Percentiles rank a stretch among this genome's conserved stretches.
These are phyloP conservation scores for Drosophila parthenogenetica DNA, from an alignment of 2,888 invertebrate genomes.

Conservation along the genomic window DNA sequence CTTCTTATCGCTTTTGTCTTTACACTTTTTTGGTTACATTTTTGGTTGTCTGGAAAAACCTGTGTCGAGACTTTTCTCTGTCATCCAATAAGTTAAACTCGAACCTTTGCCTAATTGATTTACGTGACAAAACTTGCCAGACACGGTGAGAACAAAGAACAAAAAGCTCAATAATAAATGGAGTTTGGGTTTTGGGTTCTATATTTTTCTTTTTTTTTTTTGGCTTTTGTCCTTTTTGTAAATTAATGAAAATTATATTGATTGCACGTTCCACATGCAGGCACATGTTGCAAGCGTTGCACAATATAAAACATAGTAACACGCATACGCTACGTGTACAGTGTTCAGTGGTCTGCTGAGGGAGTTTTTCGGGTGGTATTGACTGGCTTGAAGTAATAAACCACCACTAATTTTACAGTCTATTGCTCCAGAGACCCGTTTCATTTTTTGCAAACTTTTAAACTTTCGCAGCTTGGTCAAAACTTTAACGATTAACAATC, in stretches of 20 bases:
- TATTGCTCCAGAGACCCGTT: too few species aligned
- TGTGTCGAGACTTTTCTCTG: conserved; percentile 43
- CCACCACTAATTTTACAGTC: background rate
- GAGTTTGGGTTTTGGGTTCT: conserved; percentile 3
- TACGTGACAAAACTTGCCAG: conserved; percentile 74
- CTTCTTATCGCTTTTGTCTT: conserved; percentile 10
- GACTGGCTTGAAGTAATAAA: background rate
- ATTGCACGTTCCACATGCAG: conserved; percentile 9
- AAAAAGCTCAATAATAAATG: conserved; percentile 24
- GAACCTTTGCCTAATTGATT: conserved; percentile 67
- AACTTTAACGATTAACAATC: too few species aligned
- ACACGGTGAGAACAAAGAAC: conserved; percentile 30
- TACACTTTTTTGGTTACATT: conserved; percentile 2
- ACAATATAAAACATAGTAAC: conserved; percentile 22
- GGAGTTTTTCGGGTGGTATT: background rate
- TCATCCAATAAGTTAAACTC: conserved; percentile 43
- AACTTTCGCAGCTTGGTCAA: background rate
- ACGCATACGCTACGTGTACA: conserved; percentile 52
- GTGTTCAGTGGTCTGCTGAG: conserved; percentile 37
- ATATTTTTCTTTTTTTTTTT: conserved; percentile 10
- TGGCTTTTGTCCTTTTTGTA: background rate
- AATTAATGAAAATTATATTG: conserved; percentile 50
- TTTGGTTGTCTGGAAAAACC: conserved; percentile 27
- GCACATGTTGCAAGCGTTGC: conserved; percentile 46
- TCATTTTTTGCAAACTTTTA: background rate